These are phyloP conservation scores for Coecobrya sp. DNA, from an alignment of 2,888 invertebrate species.

Conservation along the genomic window DNA sequence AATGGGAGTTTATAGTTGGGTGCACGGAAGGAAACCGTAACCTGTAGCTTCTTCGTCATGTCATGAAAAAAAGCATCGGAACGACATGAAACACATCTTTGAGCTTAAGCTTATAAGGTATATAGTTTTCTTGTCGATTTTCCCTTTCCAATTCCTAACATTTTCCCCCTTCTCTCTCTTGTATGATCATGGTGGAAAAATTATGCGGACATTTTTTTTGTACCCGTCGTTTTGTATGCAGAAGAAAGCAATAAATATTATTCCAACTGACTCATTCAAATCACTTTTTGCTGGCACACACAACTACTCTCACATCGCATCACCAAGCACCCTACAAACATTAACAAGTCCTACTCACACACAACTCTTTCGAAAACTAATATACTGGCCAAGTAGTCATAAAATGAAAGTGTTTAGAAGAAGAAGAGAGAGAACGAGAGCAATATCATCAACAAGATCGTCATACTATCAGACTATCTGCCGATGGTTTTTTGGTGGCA, in stretches of 20 bases:
- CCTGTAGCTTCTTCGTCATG: slow-evolving; percentile 21
- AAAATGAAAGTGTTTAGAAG: slow-evolving; percentile 54
- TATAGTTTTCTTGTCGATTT: background rate
- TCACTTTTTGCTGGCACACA: slow-evolving; percentile 56
- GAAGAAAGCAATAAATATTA: slow-evolving; percentile 71
- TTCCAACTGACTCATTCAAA: slow-evolving; percentile 77
- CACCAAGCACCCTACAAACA: slow-evolving; percentile 36
- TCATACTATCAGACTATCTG: slow-evolving; percentile 17
- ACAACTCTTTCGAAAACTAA: slow-evolving; percentile 30
- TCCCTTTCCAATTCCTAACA: background rate
- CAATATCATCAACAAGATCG: slow-evolving; percentile 54
- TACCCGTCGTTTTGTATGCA: slow-evolving; percentile 41
- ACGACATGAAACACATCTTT: too few species aligned
- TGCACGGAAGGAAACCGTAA: background rate
- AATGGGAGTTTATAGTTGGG: background rate
- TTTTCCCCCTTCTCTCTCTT: background rate
- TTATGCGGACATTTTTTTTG: slow-evolving; percentile 50
- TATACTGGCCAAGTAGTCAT: slow-evolving; percentile 52
- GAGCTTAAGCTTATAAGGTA: background rate
- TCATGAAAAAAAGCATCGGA: background rate
- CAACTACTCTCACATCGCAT: slow-evolving; percentile 36
- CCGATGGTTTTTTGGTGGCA: background rate
- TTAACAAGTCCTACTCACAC: slow-evolving; percentile 7
- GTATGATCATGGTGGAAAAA: background rate
- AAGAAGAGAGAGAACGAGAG: slow-evolving; percentile 36